Conservation (phyloP, 2,797 vertebrate species). For the Aplochiton taeniatus region DNA sequence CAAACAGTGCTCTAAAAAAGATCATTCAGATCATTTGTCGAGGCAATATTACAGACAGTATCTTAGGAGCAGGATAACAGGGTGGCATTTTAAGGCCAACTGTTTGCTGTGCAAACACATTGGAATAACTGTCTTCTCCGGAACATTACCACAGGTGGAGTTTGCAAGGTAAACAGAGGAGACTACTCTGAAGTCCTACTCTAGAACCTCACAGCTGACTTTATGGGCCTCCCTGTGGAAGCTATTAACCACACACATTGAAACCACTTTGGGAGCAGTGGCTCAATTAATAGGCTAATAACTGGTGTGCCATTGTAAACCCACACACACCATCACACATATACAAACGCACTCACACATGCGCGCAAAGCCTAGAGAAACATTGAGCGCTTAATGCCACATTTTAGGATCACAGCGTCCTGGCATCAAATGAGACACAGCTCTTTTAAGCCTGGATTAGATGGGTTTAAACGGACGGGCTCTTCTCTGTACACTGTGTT, state of each 20-base stretch:
- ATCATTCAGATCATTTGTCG: slow-evolving; percentile 13
- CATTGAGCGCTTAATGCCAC: neutral
- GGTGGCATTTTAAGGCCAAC: slow-evolving; percentile 33
- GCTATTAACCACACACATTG: neutral
- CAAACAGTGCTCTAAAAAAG: too few species aligned
- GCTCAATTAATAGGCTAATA: neutral
- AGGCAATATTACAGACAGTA: slow-evolving; percentile 33
- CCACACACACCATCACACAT: slow-evolving; percentile 8
- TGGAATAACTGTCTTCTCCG: slow-evolving; percentile 9
- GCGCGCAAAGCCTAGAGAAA: neutral
- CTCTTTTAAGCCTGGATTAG: slow-evolving; percentile 6
- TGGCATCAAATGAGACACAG: slow-evolving; percentile 20
- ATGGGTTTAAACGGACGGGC: neutral
- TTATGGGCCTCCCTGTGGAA: too few species aligned
- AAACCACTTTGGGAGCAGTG: slow-evolving; percentile 1
- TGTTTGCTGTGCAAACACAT: slow-evolving; percentile 19
- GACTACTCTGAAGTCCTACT: neutral
- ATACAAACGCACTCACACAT: slow-evolving; percentile 14
- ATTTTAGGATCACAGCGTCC: slow-evolving; percentile 16
- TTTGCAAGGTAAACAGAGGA: slow-evolving; percentile 3
- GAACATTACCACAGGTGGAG: slow-evolving; percentile 6
- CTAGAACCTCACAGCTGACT: neutral
- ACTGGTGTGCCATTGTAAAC: neutral
- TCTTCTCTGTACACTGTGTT: neutral
- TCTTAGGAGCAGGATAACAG: slow-evolving; percentile 37